Conservation (phyloP, 2,797 vertebrate genomes). For the Acipenser transmontanus region DNA sequence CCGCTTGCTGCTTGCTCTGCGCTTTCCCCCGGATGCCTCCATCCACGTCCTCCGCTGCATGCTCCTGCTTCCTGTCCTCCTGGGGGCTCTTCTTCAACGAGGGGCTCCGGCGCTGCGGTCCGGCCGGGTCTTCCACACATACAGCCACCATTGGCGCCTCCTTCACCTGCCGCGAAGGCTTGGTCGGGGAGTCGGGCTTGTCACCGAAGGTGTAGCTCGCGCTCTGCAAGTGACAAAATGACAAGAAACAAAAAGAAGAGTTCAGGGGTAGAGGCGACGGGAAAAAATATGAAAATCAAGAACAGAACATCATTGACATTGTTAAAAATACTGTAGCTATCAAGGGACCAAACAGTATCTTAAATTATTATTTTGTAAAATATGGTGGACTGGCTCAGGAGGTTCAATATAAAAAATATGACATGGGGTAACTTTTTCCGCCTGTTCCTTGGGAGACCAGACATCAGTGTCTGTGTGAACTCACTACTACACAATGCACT, state of each 20-base stretch:
- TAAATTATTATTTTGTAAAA: no score
- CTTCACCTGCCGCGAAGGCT: conserved; percentile 55
- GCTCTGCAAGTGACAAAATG: conserved; percentile 51
- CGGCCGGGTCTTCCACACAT: conserved; percentile 54
- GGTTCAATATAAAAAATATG: no score
- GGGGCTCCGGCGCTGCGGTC: conserved; percentile 48
- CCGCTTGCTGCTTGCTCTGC: conserved; percentile 59
- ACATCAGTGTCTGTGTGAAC: no score
- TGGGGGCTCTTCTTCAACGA: conserved; percentile 51
- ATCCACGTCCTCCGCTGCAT: conserved; percentile 47
- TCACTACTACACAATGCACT: no score
- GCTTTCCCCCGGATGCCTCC: conserved; percentile 53
- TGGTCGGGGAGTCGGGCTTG: conserved; percentile 48
- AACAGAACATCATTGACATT: no score
- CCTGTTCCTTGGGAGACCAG: no score
- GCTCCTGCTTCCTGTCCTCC: conserved; percentile 42
- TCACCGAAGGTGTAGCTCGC: conserved; percentile 52
- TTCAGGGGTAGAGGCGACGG: background rate
- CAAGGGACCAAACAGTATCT: no score
- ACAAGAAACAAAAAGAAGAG: conserved; percentile 9
- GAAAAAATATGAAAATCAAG: no score
- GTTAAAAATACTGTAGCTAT: no score
- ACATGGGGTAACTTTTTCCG: no score
- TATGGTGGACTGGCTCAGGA: no score
- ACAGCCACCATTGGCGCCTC: conserved; percentile 51